A percentile compares a stretch with the other conserved stretches of the same genome.
Conservation (phyloP, 2,797 vertebrate genomes). For the Lutjanus argentimaculatus region DNA sequence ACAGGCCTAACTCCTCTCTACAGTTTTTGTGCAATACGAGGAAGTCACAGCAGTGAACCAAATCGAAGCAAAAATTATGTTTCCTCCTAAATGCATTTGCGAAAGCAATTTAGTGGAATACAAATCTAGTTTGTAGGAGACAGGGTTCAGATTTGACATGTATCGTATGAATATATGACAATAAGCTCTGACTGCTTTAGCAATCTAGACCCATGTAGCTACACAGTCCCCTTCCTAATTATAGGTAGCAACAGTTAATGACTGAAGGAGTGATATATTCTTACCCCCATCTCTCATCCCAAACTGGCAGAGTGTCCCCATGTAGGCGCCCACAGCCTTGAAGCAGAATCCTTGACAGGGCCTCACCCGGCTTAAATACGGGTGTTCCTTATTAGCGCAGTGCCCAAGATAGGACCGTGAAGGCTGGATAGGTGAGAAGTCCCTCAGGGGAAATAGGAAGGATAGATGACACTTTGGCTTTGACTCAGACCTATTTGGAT, state of each 20-base stretch:
- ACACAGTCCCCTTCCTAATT: conserved; percentile 89
- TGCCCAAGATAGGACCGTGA: conserved; percentile 66
- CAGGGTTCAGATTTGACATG: conserved; percentile 4
- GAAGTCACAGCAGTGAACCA: background rate
- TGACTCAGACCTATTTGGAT: conserved; percentile 67
- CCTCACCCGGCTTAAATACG: conserved; percentile 68
- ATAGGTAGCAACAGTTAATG: conserved; percentile 91
- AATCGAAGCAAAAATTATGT: background rate
- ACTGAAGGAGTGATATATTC: conserved; percentile 85
- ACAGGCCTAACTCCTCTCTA: background rate
- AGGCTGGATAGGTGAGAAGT: conserved; percentile 56
- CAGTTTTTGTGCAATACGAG: background rate
- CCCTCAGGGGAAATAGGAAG: conserved; percentile 54
- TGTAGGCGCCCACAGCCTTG: conserved; percentile 46
- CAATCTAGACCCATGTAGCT: conserved; percentile 76
- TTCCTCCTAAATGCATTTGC: background rate
- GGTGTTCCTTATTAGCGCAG: conserved; percentile 69
- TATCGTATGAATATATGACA: conserved; percentile 24
- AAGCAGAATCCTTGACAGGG: conserved; percentile 56
- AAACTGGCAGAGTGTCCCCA: conserved; percentile 51
- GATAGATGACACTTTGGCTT: conserved; percentile 76
- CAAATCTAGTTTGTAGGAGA: conserved; percentile 6
- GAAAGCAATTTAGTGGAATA: background rate
- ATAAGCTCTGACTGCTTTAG: conserved; percentile 49
- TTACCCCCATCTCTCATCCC: conserved; percentile 46